Evolutionary conservation across 2,797 vertebrate genomes (phyloP), one percentile per base, ranked within the genome.

Genomic region (Psittacula derbiana): DNA sequence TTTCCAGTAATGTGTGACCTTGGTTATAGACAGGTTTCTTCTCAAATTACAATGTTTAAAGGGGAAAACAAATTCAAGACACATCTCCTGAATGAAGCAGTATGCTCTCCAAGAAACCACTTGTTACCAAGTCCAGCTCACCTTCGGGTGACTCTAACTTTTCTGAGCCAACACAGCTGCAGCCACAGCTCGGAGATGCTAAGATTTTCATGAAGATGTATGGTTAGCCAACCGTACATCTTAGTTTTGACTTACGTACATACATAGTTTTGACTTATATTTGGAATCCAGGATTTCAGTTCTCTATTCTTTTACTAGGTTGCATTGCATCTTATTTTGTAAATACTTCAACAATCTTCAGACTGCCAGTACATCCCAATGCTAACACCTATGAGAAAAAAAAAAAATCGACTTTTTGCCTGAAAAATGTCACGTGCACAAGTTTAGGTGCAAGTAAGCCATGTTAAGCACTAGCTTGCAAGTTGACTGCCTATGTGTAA

Each of bases 41-140:
- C 47, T 71, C 21, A 38, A 25, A 70, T 3, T 17, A 24, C 11
- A 6, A 1, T 12, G n/a, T 38, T 71, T 20, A 4, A 25, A n/a
- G 18, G 3, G 2, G 8, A 13, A 3, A 12, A 3, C 2, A 6
- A 46, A 40, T 33, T 9, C 49, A 19, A 52, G 30, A 8, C 0
- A 0, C 5, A 9, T 36, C 23, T 62, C 12, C 12, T 31, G 24
- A 62, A 12, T 41, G 41, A 47, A 69, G 13, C 27, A 30, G 17
- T 11, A 16, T 36, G 24, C 11, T 58, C 30, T 41, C 16, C 62
- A n/a, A 5, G 41, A 25, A 71, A 27, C 30, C 41, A 19, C 25
- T n/a, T 25, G 18, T 81, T 36, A 7, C 18, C 46, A 36, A 53
- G 50, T 23, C 57, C 79, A 71, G 36, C 41, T 50, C 46, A 6